Evolutionary conservation across 2,797 vertebrate species (phyloP).

Genomic region (Lacerta viridis): DNA sequence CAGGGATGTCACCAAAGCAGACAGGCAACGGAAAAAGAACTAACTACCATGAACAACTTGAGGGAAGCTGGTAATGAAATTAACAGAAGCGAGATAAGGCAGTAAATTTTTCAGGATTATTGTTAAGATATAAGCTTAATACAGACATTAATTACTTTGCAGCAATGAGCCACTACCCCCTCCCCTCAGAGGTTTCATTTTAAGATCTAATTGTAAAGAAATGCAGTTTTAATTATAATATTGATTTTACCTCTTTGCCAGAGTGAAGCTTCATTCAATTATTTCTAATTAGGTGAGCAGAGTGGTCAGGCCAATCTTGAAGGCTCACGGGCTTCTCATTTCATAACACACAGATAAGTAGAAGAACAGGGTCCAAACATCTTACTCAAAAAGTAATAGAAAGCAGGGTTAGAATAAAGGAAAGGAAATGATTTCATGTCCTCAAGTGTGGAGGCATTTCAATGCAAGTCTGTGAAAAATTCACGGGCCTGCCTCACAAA

Average conservation of each 20-base stretch:
- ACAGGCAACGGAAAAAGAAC: conserved; percentile 12
- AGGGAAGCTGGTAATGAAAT: conserved; percentile 43
- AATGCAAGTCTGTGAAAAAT: conserved; percentile 37
- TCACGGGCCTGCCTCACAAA: conserved; percentile 32
- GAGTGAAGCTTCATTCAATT: conserved; percentile 71
- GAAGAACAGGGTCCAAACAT: conserved; percentile 27
- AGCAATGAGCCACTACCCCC: conserved; percentile 41
- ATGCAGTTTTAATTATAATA: conserved; percentile 74
- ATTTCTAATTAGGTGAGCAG: conserved; percentile 70
- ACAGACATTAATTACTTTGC: conserved; percentile 67
- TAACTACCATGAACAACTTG: conserved; percentile 28
- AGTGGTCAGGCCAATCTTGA: conserved; percentile 63
- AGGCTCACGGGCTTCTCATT: conserved; percentile 64
- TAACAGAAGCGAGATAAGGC: conserved; percentile 32
- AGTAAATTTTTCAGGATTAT: conserved; percentile 58
- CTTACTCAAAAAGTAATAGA: conserved; percentile 36
- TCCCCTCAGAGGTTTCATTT: conserved; percentile 64
- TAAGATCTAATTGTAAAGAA: conserved; percentile 72
- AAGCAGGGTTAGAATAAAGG: conserved; percentile 42
- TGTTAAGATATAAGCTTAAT: conserved; percentile 71
- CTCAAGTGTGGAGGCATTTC: neutral
- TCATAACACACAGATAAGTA: conserved; percentile 52
- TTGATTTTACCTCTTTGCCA: conserved; percentile 68
- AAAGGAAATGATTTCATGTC: conserved; percentile 41
- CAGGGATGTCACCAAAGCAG: neutral